Conservation (phyloP, 2,797 vertebrate genomes). For the Urocyon cinereoargenteus region DNA sequence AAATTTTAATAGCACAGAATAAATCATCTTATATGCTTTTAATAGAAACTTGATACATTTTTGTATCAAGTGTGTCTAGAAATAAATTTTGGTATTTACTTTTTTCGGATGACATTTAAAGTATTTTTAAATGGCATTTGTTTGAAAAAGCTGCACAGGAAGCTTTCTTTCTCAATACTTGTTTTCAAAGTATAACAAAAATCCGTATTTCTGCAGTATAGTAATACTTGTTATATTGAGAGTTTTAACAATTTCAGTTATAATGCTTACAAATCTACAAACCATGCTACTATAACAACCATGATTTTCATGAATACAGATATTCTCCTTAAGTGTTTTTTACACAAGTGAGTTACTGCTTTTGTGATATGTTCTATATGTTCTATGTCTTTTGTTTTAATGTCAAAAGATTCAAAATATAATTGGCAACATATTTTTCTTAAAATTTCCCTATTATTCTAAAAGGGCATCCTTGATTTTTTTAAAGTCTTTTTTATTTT, state of each 20-base stretch:
- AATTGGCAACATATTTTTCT: background rate
- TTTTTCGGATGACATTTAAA: constrained; percentile 81
- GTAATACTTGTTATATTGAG: background rate
- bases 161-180: constrained; percentile 74
- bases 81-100: constrained; percentile 79
- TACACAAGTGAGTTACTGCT: background rate
- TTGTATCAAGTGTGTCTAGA: constrained; percentile 73
- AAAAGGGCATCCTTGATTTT: background rate
- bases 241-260: background rate
- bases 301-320: background rate
- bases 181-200: constrained; percentile 58
- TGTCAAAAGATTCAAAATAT: constrained; percentile 6
- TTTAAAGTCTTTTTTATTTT: too few relatives aligned
- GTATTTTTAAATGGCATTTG: constrained; percentile 78
- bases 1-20: constrained; percentile 55
- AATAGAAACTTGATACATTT: constrained; percentile 78
- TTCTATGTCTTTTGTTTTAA: constrained; percentile 26
- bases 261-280: constrained; percentile 3
- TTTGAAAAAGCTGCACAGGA: constrained; percentile 76
- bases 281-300: background rate
- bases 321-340: background rate
- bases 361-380: background rate
- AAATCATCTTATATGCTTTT: constrained; percentile 48
- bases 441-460: background rate
- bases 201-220: background rate